These are phyloP conservation scores for Tachuris rubrigastra DNA, from an alignment of 2,113 vertebrate species.

Conservation along the genomic window DNA sequence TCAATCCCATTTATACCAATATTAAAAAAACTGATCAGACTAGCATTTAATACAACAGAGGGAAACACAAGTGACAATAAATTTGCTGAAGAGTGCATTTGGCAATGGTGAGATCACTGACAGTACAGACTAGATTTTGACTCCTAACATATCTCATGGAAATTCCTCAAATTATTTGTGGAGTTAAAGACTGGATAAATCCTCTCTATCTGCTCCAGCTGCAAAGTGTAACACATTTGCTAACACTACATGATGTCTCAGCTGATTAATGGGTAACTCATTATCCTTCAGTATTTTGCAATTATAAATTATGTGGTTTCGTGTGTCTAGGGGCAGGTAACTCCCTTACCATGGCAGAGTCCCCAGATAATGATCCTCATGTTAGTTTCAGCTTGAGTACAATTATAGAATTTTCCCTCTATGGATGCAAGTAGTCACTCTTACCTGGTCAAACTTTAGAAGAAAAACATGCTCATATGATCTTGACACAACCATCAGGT, in stretches of 20 bases:
- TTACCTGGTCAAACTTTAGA: neutral
- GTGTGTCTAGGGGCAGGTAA: neutral
- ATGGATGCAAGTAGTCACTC: neutral
- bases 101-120: neutral
- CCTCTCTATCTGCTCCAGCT: neutral
- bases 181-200: neutral
- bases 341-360: neutral
- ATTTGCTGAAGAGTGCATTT: neutral
- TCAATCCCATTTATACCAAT: neutral
- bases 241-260: neutral
- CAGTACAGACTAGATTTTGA: neutral
- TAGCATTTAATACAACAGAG: neutral
- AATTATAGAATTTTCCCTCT: neutral
- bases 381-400: neutral
- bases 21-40: neutral
- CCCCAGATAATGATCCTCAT: neutral
- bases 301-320: neutral
- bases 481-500: neutral
- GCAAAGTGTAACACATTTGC: neutral
- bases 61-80: neutral
- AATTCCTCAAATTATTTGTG: neutral
- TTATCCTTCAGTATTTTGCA: neutral
- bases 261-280: neutral
- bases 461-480: neutral
- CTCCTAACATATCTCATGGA: neutral